Conservation (phyloP, 2,113 vertebrate genomes). For the Microtus oregoni region DNA sequence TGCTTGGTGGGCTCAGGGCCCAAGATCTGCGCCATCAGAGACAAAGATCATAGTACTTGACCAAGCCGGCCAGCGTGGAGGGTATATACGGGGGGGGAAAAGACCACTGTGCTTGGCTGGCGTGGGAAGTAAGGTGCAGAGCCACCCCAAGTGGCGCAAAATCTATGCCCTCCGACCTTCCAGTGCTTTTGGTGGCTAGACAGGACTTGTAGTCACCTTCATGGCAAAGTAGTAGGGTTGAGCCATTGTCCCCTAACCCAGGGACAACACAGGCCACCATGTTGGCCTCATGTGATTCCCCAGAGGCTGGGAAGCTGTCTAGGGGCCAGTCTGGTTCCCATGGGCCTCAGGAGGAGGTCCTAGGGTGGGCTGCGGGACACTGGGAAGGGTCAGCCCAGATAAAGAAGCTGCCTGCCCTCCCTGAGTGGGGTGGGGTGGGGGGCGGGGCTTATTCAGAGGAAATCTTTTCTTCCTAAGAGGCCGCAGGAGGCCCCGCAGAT, state of each 20-base stretch:
- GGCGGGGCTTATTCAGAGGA: constrained; percentile 72
- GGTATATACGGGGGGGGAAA: neutral
- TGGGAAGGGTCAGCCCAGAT: constrained; percentile 64
- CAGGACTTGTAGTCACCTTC: neutral
- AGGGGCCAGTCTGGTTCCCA: constrained; percentile 65
- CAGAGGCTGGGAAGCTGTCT: neutral
- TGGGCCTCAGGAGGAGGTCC: constrained; percentile 55
- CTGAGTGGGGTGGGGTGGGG: constrained; percentile 32
- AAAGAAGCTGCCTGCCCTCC: constrained; percentile 68
- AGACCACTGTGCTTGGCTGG: neutral
- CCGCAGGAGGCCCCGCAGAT: neutral
- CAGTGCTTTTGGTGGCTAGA: constrained; percentile 42
- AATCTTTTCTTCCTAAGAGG: constrained; percentile 75
- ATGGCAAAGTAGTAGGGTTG: neutral
- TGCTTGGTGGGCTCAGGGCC: neutral
- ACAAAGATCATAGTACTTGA: too few relatives aligned
- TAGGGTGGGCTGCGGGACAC: neutral
- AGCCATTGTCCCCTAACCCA: neutral
- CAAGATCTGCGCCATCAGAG: neutral
- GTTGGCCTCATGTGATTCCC: neutral
- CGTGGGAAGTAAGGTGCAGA: neutral
- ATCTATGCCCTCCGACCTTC: constrained; percentile 35
- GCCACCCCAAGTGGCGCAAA: constrained; percentile 27
- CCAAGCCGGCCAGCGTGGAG: neutral
- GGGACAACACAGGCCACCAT: neutral